Evolutionary conservation across 1,140 invertebrate species (phyloP).

Genomic region (Camponotus floridanus): DNA sequence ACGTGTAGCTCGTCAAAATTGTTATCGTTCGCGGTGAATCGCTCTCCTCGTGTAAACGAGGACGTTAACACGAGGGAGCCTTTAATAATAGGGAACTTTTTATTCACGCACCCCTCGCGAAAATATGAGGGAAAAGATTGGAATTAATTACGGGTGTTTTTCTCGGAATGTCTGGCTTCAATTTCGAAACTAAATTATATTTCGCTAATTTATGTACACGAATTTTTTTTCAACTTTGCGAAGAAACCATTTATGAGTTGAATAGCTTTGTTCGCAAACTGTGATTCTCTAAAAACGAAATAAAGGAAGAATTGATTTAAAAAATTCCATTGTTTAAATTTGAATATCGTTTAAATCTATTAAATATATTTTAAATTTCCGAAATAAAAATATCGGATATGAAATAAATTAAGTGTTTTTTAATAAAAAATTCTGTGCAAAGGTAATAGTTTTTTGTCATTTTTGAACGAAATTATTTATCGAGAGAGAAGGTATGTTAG

Average conservation of each 20-base stretch:
- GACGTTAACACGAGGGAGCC: slow-evolving; percentile 14
- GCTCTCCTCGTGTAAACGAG: slow-evolving; percentile 7
- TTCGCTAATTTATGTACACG: not conserved
- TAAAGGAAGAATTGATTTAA: not conserved
- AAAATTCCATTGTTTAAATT: not conserved
- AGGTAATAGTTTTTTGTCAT: not conserved
- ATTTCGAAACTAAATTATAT: not conserved
- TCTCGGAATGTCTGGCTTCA: not conserved
- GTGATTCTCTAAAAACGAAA: not conserved
- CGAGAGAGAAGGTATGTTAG: too few species aligned
- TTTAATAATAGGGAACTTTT: not conserved
- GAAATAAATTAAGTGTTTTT: not conserved
- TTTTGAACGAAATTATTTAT: not conserved
- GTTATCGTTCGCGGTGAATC: slow-evolving; percentile 27
- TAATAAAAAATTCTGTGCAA: not conserved
- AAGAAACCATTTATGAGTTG: not conserved
- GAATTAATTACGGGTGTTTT: too few species aligned
- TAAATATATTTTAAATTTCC: not conserved
- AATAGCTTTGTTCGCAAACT: not conserved
- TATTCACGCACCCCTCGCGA: not conserved
- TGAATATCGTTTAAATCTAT: too few species aligned
- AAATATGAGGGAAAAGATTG: not conserved
- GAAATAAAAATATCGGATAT: not conserved
- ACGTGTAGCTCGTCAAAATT: slow-evolving; percentile 32
- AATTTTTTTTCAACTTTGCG: slow-evolving; percentile 16